Evolutionary conservation across 2,113 vertebrate genomes (phyloP).

Genomic region (Salvelinus alpinus): DNA sequence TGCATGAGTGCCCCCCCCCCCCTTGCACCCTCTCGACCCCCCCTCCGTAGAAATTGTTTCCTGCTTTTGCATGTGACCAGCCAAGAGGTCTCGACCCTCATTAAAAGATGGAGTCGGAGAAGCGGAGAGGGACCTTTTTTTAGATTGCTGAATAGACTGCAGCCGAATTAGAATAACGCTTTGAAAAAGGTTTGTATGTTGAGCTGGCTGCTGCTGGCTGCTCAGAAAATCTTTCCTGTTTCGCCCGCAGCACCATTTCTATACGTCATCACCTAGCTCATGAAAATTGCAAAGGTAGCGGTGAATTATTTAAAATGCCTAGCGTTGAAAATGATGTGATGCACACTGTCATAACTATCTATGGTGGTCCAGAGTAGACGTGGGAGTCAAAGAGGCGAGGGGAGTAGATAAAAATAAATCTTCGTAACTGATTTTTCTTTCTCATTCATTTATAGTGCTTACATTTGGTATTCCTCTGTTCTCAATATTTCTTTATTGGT

Average conservation of each 20-base stretch:
- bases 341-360: conserved; percentile 11
- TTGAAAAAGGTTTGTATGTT: neutral
- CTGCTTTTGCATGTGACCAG: conserved; percentile 38
- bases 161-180: conserved; percentile 31
- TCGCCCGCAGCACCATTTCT: conserved; percentile 68
- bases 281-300: conserved; percentile 67
- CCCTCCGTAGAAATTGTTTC: neutral
- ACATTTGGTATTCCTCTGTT: conserved; percentile 42
- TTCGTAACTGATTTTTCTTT: conserved; percentile 49
- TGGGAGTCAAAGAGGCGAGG: conserved; percentile 18
- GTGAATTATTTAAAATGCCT: conserved; percentile 74
- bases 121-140: conserved; percentile 37
- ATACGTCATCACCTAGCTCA: conserved; percentile 71
- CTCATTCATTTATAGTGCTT: conserved; percentile 46
- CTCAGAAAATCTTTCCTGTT: conserved; percentile 63
- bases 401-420: conserved; percentile 57
- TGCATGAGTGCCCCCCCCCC: conserved; percentile 43
- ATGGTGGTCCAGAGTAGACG: conserved; percentile 39
- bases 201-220: conserved; percentile 33
- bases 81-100: conserved; percentile 51
- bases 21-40: neutral
- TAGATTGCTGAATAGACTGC: conserved; percentile 2
- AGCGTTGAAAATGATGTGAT: conserved; percentile 68
- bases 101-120: conserved; percentile 29
- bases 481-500: conserved; percentile 53